phyloP scores from a whole-genome alignment of 2,797 vertebrate genomes.

The Vireo griseus region DNA sequence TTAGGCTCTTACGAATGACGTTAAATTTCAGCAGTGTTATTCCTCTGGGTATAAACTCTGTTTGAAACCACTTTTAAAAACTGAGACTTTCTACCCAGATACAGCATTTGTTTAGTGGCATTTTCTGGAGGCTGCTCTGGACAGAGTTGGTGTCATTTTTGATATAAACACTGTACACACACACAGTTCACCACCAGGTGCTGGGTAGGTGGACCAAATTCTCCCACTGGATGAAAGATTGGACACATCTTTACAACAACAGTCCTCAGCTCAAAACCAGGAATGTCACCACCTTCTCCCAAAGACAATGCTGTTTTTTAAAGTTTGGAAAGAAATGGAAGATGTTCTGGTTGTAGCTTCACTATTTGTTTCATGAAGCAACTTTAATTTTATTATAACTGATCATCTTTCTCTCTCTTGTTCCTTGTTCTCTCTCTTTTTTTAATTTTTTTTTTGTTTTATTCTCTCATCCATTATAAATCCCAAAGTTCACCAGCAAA shows the following conservation, averaged over 20 bases:
- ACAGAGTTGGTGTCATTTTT: background rate
- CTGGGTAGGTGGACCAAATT: background rate
- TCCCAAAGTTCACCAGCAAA: background rate
- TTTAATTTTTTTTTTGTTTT: too few species aligned
- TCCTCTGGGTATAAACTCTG: background rate
- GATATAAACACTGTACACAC: background rate
- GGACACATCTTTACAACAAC: rapidly evolving
- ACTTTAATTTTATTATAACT: background rate
- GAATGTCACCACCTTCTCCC: background rate
- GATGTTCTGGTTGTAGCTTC: background rate
- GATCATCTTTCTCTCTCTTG: background rate
- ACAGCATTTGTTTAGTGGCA: background rate
- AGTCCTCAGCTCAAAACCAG: background rate
- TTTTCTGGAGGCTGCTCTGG: background rate
- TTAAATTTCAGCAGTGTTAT: background rate
- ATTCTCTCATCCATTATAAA: background rate
- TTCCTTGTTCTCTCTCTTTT: background rate
- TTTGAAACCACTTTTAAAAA: background rate
- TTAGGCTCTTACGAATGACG: background rate
- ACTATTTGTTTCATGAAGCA: background rate
- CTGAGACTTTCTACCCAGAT: background rate
- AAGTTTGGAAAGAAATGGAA: background rate
- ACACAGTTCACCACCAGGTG: background rate
- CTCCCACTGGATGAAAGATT: background rate
- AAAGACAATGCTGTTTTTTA: background rate